These are phyloP conservation scores for Dryomyza anilis DNA, from an alignment of 2,888 invertebrate genomes.

Conservation along the genomic window DNA sequence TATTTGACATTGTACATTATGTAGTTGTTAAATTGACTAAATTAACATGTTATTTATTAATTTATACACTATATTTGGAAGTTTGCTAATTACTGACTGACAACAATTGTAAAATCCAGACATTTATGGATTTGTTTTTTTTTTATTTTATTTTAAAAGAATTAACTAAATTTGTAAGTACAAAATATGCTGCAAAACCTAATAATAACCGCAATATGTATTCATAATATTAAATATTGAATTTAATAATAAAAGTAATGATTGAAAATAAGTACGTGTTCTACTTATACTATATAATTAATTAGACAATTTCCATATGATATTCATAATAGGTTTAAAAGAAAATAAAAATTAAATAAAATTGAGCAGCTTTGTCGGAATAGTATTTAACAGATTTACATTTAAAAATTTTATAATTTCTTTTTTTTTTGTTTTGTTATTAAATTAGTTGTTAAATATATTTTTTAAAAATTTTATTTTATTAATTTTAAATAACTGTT, in stretches of 20 bases:
- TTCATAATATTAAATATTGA: background rate
- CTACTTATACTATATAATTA: no score
- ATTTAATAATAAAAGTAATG: conserved; percentile 7
- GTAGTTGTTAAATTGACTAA: conserved; percentile 19
- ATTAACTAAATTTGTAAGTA: conserved; percentile 20
- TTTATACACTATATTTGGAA: background rate
- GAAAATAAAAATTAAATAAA: no score
- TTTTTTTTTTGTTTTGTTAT: background rate
- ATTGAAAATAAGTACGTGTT: conserved; percentile 18
- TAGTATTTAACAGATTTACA: background rate
- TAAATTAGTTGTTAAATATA: no score
- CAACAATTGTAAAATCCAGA: conserved; percentile 25
- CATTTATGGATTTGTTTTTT: conserved; percentile 7
- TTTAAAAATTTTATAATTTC: background rate
- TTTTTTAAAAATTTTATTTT: background rate
- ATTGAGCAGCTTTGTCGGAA: no score
- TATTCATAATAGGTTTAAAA: no score
- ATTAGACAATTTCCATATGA: no score
- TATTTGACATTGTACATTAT: conserved; percentile 16
- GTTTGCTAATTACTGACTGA: conserved; percentile 3
- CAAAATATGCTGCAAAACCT: conserved; percentile 11
- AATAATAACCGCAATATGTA: background rate
- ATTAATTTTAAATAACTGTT: background rate
- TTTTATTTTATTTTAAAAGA: conserved; percentile 1
- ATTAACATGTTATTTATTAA: background rate